Conservation (phyloP, 2,888 invertebrate genomes). For the Drosophila neotestacea region DNA sequence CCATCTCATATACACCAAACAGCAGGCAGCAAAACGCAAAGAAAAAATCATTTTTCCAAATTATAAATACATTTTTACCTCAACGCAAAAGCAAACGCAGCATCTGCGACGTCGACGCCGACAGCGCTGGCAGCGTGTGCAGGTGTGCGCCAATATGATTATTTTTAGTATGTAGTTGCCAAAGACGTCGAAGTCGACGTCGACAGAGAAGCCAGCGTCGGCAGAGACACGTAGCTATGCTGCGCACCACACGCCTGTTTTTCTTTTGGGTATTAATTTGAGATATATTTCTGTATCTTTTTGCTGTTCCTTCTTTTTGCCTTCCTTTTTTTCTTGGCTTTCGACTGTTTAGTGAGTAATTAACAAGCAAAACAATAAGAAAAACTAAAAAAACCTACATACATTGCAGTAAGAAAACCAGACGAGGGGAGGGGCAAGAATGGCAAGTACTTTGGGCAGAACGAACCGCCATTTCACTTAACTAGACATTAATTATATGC, state of each 20-base stretch:
- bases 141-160: conserved; percentile 68
- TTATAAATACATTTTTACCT: conserved; percentile 78
- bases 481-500: conserved; percentile 76
- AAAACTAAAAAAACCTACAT: conserved; percentile 4
- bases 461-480: conserved; percentile 73
- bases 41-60: conserved; percentile 74
- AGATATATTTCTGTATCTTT: conserved; percentile 30
- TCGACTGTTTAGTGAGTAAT: conserved; percentile 77
- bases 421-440: conserved; percentile 9
- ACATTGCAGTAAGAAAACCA: conserved; percentile 20
- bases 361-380: conserved; percentile 58
- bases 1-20: conserved; percentile 16
- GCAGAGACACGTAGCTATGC: conserved; percentile 34
- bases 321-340: conserved; percentile 21
- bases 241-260: conserved; percentile 74
- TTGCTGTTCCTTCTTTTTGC: neutral
- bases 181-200: neutral
- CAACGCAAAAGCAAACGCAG: conserved; percentile 48
- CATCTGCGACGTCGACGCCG: conserved; percentile 5
- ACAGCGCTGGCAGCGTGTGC: conserved; percentile 51
- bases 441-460: conserved; percentile 36
- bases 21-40: conserved; percentile 18
- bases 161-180: conserved; percentile 62
- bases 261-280: conserved; percentile 45
- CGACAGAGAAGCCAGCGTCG: conserved; percentile 18